phyloP scores from a whole-genome alignment of 2,113 vertebrate genomes.

The Bufo gargarizans region DNA sequence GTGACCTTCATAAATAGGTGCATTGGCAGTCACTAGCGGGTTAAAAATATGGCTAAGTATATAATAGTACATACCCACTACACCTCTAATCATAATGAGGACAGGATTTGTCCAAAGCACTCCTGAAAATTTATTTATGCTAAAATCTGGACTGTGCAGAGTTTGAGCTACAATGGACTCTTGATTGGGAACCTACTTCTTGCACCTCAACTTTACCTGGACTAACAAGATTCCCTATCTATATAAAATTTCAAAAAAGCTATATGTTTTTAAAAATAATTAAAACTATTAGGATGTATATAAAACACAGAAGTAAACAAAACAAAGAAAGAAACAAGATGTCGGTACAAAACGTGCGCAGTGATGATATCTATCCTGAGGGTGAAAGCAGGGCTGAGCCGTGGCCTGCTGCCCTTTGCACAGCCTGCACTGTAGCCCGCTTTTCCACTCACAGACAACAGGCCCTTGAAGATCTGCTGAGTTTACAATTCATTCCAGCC shows the following conservation, averaged over 20 bases:
- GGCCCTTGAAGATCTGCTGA: slow-evolving; percentile 28
- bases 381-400: rapidly evolving
- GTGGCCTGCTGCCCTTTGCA: slow-evolving; percentile 25
- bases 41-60: background rate
- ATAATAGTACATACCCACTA: background rate
- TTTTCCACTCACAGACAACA: slow-evolving; percentile 56
- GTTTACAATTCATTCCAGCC: slow-evolving; percentile 68
- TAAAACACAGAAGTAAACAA: background rate
- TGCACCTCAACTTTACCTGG: no score
- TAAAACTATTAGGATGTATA: background rate
- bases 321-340: background rate
- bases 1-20: no score
- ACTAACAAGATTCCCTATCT: no score
- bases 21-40: no score
- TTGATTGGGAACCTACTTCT: no score
- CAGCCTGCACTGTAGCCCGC: slow-evolving; percentile 36
- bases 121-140: no score
- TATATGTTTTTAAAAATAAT: background rate
- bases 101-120: background rate
- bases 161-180: no score
- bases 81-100: background rate
- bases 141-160: no score
- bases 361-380: slow-evolving; percentile 3
- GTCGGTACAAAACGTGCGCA: background rate
- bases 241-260: background rate